Evolutionary conservation across 2,888 invertebrate species (phyloP), one percentile per base, ranked within the genome.

Genomic region (Unio pictorum): DNA sequence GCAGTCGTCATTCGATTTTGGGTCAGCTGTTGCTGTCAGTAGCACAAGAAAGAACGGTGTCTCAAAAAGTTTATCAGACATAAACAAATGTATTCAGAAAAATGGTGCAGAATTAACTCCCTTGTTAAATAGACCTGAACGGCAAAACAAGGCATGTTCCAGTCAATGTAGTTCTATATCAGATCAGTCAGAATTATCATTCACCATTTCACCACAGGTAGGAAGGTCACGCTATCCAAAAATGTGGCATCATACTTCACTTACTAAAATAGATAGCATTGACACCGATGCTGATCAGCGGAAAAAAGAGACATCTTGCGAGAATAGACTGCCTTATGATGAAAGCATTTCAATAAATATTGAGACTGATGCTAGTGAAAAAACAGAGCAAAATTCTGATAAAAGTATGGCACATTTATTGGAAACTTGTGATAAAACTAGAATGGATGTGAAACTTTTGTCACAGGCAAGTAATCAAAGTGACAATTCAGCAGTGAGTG

Each of bases 241-340:
- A 54, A 59, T 20, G 26, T 18, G 30, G n/a, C 59, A 45, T 55
- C 76, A 76, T 60, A 64, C 74, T 57, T 76, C 76, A n/a, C 66
- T 76, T 56, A 66, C 73, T 60, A 77, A 77, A 61, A 77, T 77
- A 28, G 77, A 77, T 61, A 76, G 76, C 58, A 75, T 79, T 3
- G 74, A 74, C 66, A 68, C 71, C 55, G 72, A 75, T 61, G 62
- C 26, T 56, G 68, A 65, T 18, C 18, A 55, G 26, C 45, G 58
- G 60, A 66, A 55, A 8, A 69, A 66, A 15, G 61, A 66, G 45
- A 45, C 45, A 45, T 11, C 45, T 45, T 45, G 45, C 3, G 3
- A 45, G 15, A 45, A 45, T 45, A 45, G 45, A 45, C 11, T 45
- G 11, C 15, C 45, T 45, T 45, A 11, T 45, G 45, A 15, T 15